phyloP scores from a whole-genome alignment of 2,113 vertebrate genomes.

The Takifugu bimaculatus region DNA sequence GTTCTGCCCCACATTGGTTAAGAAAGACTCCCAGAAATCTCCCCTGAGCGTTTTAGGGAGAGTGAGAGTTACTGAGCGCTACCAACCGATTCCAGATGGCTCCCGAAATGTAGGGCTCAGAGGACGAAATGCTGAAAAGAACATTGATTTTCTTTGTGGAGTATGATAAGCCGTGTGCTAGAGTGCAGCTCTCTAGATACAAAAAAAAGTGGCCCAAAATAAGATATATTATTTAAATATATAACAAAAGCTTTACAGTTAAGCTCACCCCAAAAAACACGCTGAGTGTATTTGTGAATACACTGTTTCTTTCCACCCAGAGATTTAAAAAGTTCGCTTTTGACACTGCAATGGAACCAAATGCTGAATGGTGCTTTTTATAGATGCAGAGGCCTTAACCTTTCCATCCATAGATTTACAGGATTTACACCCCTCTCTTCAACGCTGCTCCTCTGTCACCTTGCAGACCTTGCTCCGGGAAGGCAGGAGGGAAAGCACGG shows the following conservation, averaged over 20 bases:
- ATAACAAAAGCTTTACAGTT: constrained; percentile 45
- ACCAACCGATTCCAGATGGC: constrained; percentile 72
- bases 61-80: constrained; percentile 51
- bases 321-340: not conserved
- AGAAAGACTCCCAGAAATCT: constrained; percentile 51
- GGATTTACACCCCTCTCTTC: not conserved
- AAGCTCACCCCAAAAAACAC: constrained; percentile 38
- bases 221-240: constrained; percentile 30
- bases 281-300: constrained; percentile 30
- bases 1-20: constrained; percentile 56
- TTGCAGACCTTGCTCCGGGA: constrained; percentile 87
- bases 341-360: not conserved
- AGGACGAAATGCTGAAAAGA: constrained; percentile 69
- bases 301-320: not conserved
- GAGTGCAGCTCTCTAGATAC: constrained; percentile 61
- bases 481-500: constrained; percentile 88
- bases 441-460: constrained; percentile 1
- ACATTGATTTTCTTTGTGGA: constrained; percentile 77
- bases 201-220: constrained; percentile 61
- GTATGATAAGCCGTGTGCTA: constrained; percentile 67
- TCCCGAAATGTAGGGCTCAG: constrained; percentile 60
- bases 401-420: not conserved
- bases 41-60: constrained; percentile 41
- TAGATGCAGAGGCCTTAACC: constrained; percentile 3
- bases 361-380: not conserved